Base-by-base conservation (phyloP, 2,113 vertebrate genomes). In the Pelmatolapia mariae region DNA sequence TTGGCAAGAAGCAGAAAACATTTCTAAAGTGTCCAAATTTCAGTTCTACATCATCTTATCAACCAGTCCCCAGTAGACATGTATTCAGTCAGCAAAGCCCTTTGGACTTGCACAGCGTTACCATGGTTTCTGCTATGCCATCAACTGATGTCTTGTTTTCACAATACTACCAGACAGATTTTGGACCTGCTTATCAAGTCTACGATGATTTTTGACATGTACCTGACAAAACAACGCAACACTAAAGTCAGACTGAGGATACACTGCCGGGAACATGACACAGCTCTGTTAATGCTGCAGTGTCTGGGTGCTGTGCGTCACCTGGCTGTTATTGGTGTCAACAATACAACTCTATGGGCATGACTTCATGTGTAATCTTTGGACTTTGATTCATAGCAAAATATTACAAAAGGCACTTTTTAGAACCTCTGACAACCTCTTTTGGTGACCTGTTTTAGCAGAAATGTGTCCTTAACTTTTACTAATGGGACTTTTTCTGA, bases 241-340 rank as follows among this genome's bases (percentile, higher is more conserved):
- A 5, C 16, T 83, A 73, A 76, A 71, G 43, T 82, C 66, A 22
- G 53, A 59, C 53, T 43, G 50, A 36, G 13, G 31, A 80, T n/a
- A 43, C 16, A 5, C 26, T 40, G 43, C 24, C 47, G 33, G 33
- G 84, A 88, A 52, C 73, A 52, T 2, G 79, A 53, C 87, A 89
- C 81, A 3, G 56, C 15, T 40, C 6, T 80, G 86, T 57, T 61
- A 87, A 52, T 29, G 76, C 68, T 43, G 24, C 81, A 47, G 40
- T 52, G 81, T 88, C 53, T 40, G 50, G 56, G 79, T 29, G 73
- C 31, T 4, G 11, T 57, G 3, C 12, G 5, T 80, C 83, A 80
- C 68, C 19, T 59, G 71, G 38, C 80, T 78, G 54, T 43, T 85
- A 82, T 29, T 80, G 87, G 86, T 86, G 80, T 86, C 82, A 91